Evolutionary conservation across 2,888 invertebrate species (phyloP), one percentile per base, ranked within the genome.

Genomic region (Nemapogon koenigi): DNA sequence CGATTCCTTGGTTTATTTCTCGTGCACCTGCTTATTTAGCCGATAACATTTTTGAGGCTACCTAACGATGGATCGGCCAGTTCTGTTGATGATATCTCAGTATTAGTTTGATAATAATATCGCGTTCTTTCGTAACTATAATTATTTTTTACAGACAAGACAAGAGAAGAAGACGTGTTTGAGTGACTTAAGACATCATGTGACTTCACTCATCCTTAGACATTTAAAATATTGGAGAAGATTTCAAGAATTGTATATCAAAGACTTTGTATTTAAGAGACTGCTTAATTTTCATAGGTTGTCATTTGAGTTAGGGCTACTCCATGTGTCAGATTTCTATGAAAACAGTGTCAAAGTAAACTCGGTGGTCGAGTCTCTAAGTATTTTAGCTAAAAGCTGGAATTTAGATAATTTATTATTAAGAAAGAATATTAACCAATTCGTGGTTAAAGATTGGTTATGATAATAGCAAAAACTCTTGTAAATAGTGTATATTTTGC

Each of bases 211-310:
- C 2, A 81, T 84, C 36, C 76, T 73, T 18, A 63, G 65, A 41
- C 81, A 81, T 31, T 63, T 85, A 13, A 72, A 69, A 43, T 72
- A 81, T 42, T 84, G 83, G 82, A 66, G 84, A 2, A 59, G 63
- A 22, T 58, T 62, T 1, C 59, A 62, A 31, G 51, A 57, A 35
- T 41, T 44, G 8, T 51, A 59, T 22, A 58, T 75, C 2, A 67
- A 55, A 43, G 59, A 59, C 42, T 64, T 68, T 7, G 50, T 80
- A 19, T 53, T 67, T 35, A 61, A 50, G 51, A 62, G 79, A 54
- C 57, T 79, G 44, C 67, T 68, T 40, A 55, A 66, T 50, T 54
- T 80, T 46, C 69, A 75, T 41, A 53, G 52, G 48, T 62, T 76
- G 8, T 63, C 64, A 2, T 50, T 79, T 26, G 51, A 69, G 26